Evolutionary conservation across 1,140 invertebrate species (phyloP).

Genomic region (Drosophila busckii): DNA sequence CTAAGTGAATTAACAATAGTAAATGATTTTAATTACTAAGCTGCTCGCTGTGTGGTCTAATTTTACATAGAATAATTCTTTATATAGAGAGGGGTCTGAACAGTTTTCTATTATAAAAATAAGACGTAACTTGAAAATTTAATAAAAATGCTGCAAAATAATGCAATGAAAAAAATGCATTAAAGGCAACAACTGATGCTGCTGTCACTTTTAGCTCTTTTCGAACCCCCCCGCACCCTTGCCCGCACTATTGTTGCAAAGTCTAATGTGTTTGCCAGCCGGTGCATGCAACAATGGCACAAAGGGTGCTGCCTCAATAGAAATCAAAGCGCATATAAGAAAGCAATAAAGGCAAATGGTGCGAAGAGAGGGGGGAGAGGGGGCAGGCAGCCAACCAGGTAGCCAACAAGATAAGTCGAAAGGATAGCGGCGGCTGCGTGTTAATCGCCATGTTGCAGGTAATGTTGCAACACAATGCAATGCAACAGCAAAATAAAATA

Average conservation of each 20-base stretch:
- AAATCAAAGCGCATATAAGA: constrained; percentile 45
- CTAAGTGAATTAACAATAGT: too few species aligned
- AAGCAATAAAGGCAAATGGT: constrained; percentile 30
- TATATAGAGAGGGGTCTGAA: too few species aligned
- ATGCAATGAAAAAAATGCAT: too few species aligned
- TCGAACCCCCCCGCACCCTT: constrained; percentile 1
- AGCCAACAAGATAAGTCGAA: constrained; percentile 13
- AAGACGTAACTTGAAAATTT: too few species aligned
- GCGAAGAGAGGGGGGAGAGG: background rate
- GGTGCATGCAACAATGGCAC: constrained; percentile 46
- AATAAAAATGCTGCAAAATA: too few species aligned
- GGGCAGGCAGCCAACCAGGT: constrained; percentile 17
- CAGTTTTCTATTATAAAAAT: too few species aligned
- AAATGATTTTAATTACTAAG: too few species aligned
- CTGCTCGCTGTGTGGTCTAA: too few species aligned
- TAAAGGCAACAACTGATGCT: too few species aligned
- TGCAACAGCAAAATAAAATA: constrained; percentile 13
- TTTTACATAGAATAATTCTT: too few species aligned
- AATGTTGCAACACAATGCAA: constrained; percentile 49
- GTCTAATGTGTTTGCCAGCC: constrained; percentile 44
- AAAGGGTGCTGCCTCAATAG: constrained; percentile 45
- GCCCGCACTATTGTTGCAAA: constrained; percentile 20
- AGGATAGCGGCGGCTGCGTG: constrained; percentile 32
- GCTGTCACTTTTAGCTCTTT: constrained; percentile 22
- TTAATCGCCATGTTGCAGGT: constrained; percentile 49